phyloP scores from a whole-genome alignment of 2,113 vertebrate species.

The Sapajus apella region DNA sequence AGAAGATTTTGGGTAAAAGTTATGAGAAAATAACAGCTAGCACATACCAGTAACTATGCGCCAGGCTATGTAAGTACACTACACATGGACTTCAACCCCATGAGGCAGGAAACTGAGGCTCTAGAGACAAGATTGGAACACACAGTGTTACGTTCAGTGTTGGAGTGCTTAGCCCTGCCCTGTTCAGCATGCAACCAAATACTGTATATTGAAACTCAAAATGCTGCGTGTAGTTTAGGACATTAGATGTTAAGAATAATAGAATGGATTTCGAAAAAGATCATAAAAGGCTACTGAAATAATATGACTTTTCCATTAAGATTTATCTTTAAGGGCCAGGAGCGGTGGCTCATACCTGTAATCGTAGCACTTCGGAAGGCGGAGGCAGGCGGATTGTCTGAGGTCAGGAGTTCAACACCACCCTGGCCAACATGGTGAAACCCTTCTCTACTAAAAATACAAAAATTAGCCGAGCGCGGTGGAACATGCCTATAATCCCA shows the following conservation, averaged over 20 bases:
- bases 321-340: not conserved
- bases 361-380: no score
- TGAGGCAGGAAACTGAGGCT: not conserved
- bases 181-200: not conserved
- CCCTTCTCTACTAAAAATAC: no score
- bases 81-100: not conserved
- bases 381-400: no score
- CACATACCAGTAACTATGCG: not conserved
- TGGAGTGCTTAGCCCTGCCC: not conserved
- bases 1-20: not conserved
- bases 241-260: not conserved
- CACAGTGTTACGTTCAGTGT: not conserved
- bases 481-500: no score
- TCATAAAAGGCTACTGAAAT: not conserved
- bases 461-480: no score
- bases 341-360: no score
- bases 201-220: not conserved
- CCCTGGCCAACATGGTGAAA: no score
- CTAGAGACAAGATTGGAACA: not conserved
- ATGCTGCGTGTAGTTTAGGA: not conserved
- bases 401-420: no score
- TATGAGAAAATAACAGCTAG: slow-evolving; percentile 23
- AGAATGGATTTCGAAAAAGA: not conserved
- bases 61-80: not conserved
- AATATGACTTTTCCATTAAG: not conserved